A percentile compares a stretch with the other conserved stretches of the same genome.
phyloP scores from a whole-genome alignment of 2,888 invertebrate species.

The Cheilosia vulpina region DNA sequence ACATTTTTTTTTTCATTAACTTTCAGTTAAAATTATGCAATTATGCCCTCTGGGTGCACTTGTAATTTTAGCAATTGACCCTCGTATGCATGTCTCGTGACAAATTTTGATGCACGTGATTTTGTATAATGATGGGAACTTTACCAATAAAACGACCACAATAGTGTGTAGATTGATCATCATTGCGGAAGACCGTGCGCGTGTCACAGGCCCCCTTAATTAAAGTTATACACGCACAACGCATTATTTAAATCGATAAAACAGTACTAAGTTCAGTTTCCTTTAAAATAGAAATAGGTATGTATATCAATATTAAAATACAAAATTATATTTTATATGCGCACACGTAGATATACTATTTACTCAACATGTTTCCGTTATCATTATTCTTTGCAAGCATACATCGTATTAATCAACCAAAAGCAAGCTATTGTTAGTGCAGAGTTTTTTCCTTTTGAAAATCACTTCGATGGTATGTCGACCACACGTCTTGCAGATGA shows the following conservation, averaged over 20 bases:
- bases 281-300: conserved; percentile 3
- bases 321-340: background rate
- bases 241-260: conserved; percentile 27
- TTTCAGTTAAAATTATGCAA: conserved; percentile 48
- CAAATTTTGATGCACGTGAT: conserved; percentile 54
- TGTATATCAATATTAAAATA: conserved; percentile 12
- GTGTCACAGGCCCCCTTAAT: conserved; percentile 54
- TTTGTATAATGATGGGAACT: conserved; percentile 60
- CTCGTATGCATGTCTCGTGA: conserved; percentile 51
- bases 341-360: conserved; percentile 32
- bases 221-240: conserved; percentile 12
- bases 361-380: conserved; percentile 55
- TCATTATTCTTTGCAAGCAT: conserved; percentile 58
- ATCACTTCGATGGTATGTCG: conserved; percentile 40
- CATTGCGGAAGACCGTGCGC: conserved; percentile 41
- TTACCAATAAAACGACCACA: conserved; percentile 25
- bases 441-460: conserved; percentile 44
- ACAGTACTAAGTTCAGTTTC: conserved; percentile 15
- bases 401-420: conserved; percentile 47
- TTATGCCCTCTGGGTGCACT: conserved; percentile 35
- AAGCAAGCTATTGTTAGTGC: conserved; percentile 49
- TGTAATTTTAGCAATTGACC: conserved; percentile 28
- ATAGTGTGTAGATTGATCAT: conserved; percentile 38
- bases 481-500: conserved; percentile 75
- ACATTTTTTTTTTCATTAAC: conserved; percentile 21